Evolutionary conservation across 2,888 invertebrate species (phyloP).

Genomic region (Leucophenga maculata): DNA sequence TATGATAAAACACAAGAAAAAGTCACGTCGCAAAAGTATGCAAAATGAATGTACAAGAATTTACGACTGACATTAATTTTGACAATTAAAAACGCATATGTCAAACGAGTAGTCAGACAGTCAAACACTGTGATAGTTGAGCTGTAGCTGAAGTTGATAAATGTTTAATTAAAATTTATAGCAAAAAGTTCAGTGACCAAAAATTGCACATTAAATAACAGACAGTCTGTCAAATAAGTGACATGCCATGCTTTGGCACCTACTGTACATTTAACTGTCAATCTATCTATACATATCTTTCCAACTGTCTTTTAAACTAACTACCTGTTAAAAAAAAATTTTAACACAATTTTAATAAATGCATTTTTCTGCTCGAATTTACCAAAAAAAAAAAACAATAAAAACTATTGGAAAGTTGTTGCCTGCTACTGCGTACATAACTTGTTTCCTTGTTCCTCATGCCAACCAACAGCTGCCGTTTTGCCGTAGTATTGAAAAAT

Average conservation of each 20-base stretch:
- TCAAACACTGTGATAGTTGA: neutral
- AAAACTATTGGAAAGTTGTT: constrained; percentile 18
- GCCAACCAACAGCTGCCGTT: neutral
- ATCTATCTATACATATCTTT: neutral
- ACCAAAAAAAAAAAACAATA: neutral
- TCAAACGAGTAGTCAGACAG: constrained; percentile 17
- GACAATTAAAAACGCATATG: constrained; percentile 45
- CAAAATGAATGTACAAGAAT: constrained; percentile 35
- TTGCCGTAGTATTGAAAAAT: neutral
- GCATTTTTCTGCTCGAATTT: neutral
- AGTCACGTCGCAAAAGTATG: constrained; percentile 1
- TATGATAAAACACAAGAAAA: neutral
- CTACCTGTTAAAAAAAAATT: neutral
- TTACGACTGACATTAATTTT: constrained; percentile 47
- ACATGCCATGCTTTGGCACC: neutral
- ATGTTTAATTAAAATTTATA: constrained; percentile 20
- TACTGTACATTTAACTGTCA: neutral
- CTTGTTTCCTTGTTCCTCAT: constrained; percentile 12
- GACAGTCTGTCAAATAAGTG: neutral
- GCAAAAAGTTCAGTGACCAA: neutral
- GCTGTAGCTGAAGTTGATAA: constrained; percentile 9
- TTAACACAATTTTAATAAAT: constrained; percentile 3
- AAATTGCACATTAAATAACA: no score
- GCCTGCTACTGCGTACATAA: constrained; percentile 1
- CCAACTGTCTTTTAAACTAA: neutral